Base-by-base conservation (phyloP, 2,113 vertebrate genomes). In the Gallinago undulata region DNA sequence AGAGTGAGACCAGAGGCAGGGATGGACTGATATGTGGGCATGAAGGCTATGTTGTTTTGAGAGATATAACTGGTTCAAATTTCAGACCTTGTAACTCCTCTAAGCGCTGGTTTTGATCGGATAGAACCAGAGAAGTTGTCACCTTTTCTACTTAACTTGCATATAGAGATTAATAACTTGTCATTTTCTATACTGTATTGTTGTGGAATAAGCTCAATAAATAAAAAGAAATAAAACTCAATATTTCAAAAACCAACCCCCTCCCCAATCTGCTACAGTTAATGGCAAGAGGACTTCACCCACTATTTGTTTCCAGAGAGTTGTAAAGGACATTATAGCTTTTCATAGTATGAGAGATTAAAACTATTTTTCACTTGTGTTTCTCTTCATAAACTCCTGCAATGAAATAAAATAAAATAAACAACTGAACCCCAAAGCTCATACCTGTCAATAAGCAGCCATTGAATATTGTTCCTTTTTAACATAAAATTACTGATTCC, bases 81-180 rank as follows among this genome's bases (percentile, higher is more conserved):
- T 87, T 78, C 80, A 78, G n/a, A 33, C 53, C 53, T 15, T 63
- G 8, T 69, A 84, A 82, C 82, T 96, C 69, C 57, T 79, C 28
- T 85, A 79, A 82, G 27, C 10, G 22, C 45, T 33, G 5, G 23
- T 94, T 94, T 89, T 87, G 19, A 76, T 79, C 35, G 51, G 68
- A 51, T 39, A 90, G 5, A 77, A 33, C 85, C 66, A 77, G 45
- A 10, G 28, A 78, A 78, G 27, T 81, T 68, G 41, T 57, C 45
- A 87, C 17, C 15, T 66, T 72, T 91, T 82, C 77, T 93, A 14
- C 87, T 84, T 84, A 72, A 45, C 41, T 89, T 64, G 14, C n/a
- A 68, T n/a, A 37, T 30, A 73, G 39, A 45, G 96, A 90, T 89
- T 57, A 94, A 57, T 78, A 91, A 92, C 62, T 84, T 90, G 25